Base-by-base conservation (phyloP, 2,888 invertebrate genomes). In the Pristionchus fissidentatus region DNA sequence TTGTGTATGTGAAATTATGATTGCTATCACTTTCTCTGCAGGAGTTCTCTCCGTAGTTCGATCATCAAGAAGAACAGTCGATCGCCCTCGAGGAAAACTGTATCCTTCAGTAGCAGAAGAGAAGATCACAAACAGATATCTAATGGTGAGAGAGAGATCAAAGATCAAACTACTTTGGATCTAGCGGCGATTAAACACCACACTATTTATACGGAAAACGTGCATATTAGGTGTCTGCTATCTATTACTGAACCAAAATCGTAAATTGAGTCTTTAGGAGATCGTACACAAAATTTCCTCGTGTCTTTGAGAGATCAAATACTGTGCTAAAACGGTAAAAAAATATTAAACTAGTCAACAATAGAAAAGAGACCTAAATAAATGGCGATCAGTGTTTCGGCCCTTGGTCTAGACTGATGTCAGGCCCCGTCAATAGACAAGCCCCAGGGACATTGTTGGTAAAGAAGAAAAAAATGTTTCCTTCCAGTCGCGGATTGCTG, bases 401-500 rank as follows among this genome's bases (percentile, higher is more conserved):
- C n/a, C n/a, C n/a, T n/a, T n/a, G n/a, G n/a, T n/a, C n/a, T n/a
- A n/a, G n/a, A n/a, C n/a, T n/a, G n/a, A n/a, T n/a, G n/a, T n/a
- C n/a, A n/a, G n/a, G n/a, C n/a, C n/a, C n/a, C n/a, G n/a, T n/a
- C n/a, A n/a, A n/a, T n/a, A n/a, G n/a, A n/a, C n/a, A n/a, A n/a
- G n/a, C n/a, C n/a, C 13, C 57, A 57, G 29, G 3, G 0, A 29
- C n/a, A 29, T 8, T 29, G 4, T 32, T 0, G 26, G 4, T 13
- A 13, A 29, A 19, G 15, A 29, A 22, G 32, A 35, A 19, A 22
- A 32, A 29, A 32, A 52, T 43, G 29, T 2, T 38, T 15, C n/a
- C 4, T 90, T 92, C 41, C 93, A 94, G 94, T 94, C 49, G 92
- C 93, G 84, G 94, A 94, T 89, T 94, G 94, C 89, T 92, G 94